Evolutionary conservation across 2,113 vertebrate genomes (phyloP).

Genomic region (Passerina amoena): DNA sequence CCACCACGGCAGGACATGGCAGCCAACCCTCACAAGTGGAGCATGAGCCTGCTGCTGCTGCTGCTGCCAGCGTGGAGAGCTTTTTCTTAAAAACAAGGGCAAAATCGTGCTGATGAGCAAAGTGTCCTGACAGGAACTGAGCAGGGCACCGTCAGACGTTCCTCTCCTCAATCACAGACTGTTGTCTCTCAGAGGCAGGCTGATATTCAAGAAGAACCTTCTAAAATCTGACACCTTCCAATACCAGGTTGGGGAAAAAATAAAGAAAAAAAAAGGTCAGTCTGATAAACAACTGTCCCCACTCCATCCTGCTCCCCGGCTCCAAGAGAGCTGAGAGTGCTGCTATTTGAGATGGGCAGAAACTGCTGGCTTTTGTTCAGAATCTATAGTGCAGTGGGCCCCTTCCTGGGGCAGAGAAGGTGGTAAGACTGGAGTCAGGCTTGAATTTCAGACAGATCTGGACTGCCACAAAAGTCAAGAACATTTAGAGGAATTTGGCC

Average conservation of each 20-base stretch:
- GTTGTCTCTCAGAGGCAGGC: background rate
- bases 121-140: background rate
- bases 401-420: conserved; percentile 37
- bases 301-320: background rate
- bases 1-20: background rate
- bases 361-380: conserved; percentile 37
- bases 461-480: conserved; percentile 21
- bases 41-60: background rate
- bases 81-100: background rate
- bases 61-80: background rate
- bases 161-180: background rate
- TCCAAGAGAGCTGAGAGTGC: conserved; percentile 31
- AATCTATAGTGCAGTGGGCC: background rate
- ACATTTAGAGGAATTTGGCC: conserved; percentile 35
- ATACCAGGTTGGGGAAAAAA: background rate
- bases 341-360: conserved; percentile 38
- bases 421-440: conserved; percentile 28
- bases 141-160: fast-evolving
- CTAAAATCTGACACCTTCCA: background rate
- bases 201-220: background rate
- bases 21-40: background rate
- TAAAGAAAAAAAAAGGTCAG: background rate
- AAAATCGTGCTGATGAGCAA: background rate
- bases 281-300: conserved; percentile 10
- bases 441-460: conserved; percentile 38